Conservation (phyloP, 2,888 invertebrate genomes). For the Pasiphila rectangulata region DNA sequence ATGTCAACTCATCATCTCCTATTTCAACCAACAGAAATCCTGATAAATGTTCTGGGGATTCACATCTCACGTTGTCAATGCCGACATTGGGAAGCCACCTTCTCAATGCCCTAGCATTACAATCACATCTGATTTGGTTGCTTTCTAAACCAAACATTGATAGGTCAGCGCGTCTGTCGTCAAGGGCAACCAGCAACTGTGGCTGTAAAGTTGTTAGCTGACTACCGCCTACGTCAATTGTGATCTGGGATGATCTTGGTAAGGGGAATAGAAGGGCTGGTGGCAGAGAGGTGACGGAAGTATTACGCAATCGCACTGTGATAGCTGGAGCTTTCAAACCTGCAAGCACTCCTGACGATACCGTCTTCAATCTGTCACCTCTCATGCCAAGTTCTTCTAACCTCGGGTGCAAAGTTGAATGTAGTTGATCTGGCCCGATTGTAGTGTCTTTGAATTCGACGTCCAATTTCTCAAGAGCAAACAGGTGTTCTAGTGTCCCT, state of each 20-base stretch:
- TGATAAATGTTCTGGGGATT: constrained; percentile 85
- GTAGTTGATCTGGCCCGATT: constrained; percentile 90
- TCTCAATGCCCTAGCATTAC: constrained; percentile 88
- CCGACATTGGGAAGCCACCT: constrained; percentile 87
- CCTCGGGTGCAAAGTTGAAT: constrained; percentile 88
- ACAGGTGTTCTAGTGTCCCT: constrained; percentile 88
- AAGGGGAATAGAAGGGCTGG: constrained; percentile 92
- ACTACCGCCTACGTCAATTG: constrained; percentile 89
- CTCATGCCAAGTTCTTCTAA: constrained; percentile 87
- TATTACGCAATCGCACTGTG: constrained; percentile 88
- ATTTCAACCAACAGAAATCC: constrained; percentile 87
- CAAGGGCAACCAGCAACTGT: constrained; percentile 89
- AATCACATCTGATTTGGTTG: constrained; percentile 93
- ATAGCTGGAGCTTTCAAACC: constrained; percentile 88
- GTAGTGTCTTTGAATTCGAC: constrained; percentile 92
- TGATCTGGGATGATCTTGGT: constrained; percentile 90
- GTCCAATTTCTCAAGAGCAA: constrained; percentile 87
- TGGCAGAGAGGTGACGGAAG: constrained; percentile 88
- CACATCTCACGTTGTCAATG: constrained; percentile 83
- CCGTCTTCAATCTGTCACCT: constrained; percentile 86
- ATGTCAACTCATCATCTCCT: constrained; percentile 90
- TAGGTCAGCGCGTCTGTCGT: constrained; percentile 89
- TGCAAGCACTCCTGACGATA: constrained; percentile 91
- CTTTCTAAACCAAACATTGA: constrained; percentile 86
- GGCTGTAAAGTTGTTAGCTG: constrained; percentile 88